Evolutionary conservation across 2,888 invertebrate genomes (phyloP).

Genomic region (Drosophila subquinaria): DNA sequence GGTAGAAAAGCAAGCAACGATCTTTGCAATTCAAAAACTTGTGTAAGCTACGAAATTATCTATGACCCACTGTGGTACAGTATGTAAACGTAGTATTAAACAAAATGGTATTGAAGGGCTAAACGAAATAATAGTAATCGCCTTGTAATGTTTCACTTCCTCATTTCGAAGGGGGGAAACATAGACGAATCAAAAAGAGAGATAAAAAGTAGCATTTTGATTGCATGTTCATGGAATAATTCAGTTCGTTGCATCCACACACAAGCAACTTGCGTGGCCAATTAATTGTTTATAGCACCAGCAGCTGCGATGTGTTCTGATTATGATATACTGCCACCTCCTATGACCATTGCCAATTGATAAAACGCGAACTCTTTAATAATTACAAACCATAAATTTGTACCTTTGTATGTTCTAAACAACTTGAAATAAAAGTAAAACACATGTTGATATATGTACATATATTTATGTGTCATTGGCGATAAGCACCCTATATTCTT

Average conservation of each 20-base stretch:
- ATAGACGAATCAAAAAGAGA: neutral
- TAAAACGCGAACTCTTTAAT: slow-evolving; percentile 24
- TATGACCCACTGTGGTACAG: slow-evolving; percentile 13
- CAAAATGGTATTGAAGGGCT: slow-evolving; percentile 59
- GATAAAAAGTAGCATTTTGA: slow-evolving; percentile 19
- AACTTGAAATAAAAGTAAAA: slow-evolving; percentile 32
- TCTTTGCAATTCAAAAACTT: neutral
- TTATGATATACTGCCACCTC: slow-evolving; percentile 12
- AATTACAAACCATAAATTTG: slow-evolving; percentile 12
- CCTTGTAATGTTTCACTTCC: slow-evolving; percentile 38
- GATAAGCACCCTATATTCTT: slow-evolving; percentile 33
- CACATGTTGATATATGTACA: slow-evolving; percentile 38
- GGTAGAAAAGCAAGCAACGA: slow-evolving; percentile 1
- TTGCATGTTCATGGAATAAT: slow-evolving; percentile 47
- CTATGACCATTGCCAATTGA: slow-evolving; percentile 49
- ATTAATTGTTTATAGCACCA: slow-evolving; percentile 44
- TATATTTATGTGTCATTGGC: slow-evolving; percentile 48
- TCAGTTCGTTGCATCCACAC: slow-evolving; percentile 31
- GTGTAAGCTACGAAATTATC: neutral
- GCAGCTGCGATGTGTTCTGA: slow-evolving; percentile 25
- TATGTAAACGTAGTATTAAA: slow-evolving; percentile 1
- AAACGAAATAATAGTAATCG: slow-evolving; percentile 36
- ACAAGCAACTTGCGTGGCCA: slow-evolving; percentile 12
- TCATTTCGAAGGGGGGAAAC: slow-evolving; percentile 1
- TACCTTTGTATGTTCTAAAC: slow-evolving; percentile 19